These are phyloP conservation scores for Actinia tenebrosa DNA, from an alignment of 64 coral and sea anemone genomes.

Conservation along the genomic window DNA sequence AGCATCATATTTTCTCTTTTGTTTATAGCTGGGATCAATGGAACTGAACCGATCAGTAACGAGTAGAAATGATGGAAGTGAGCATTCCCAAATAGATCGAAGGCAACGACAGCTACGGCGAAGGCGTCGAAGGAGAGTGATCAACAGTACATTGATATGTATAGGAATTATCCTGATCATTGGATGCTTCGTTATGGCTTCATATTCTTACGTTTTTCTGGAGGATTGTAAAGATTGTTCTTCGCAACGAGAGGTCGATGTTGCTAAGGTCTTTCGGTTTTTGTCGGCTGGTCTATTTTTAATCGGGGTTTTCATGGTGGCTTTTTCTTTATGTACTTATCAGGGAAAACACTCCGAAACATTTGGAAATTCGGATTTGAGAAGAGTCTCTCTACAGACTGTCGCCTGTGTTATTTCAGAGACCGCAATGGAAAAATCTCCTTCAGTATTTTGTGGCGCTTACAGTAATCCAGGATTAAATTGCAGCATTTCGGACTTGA, in stretches of 20 bases:
- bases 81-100: not conserved
- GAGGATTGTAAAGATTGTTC: conserved; percentile 42
- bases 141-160: not conserved
- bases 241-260: not conserved
- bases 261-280: conserved; percentile 38
- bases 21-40: not conserved
- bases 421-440: conserved; percentile 16
- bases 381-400: conserved; percentile 20
- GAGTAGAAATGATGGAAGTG: not conserved
- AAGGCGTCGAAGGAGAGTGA: not conserved
- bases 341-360: not conserved
- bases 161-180: conserved; percentile 45
- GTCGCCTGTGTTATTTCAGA: conserved; percentile 22
- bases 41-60: not conserved
- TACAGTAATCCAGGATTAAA: conserved; percentile 19
- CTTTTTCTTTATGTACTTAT: conserved; percentile 45
- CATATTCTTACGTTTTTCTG: conserved; percentile 47
- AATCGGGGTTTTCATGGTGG: conserved; percentile 44
- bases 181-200: conserved; percentile 49
- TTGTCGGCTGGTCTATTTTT: conserved; percentile 47
- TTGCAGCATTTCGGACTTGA: not conserved
- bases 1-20: not conserved
- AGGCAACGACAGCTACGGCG: not conserved
- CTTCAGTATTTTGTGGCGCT: not conserved
- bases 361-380: conserved; percentile 13